Conservation (phyloP, 2,888 invertebrate genomes). For the Zelleria hepariella region DNA sequence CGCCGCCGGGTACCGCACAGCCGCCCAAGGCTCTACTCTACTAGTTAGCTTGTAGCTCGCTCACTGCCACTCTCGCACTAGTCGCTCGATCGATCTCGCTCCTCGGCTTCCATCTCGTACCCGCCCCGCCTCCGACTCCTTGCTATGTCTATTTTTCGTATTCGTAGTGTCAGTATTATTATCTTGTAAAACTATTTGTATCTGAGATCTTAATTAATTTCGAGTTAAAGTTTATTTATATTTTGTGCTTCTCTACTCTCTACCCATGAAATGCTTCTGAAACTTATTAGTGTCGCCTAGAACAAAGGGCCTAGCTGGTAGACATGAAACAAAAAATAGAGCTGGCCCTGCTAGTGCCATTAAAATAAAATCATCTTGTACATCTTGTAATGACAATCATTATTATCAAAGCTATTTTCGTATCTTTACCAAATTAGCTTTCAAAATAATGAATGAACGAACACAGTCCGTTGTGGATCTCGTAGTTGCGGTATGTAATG, state of each 20-base stretch:
- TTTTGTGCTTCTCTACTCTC: background rate
- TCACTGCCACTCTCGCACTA: conserved; percentile 12
- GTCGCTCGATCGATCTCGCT: conserved; percentile 5
- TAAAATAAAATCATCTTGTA: too few species aligned
- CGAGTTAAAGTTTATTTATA: background rate
- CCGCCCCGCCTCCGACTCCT: conserved; percentile 18
- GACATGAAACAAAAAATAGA: too few species aligned
- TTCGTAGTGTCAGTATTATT: conserved; percentile 7
- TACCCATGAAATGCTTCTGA: background rate
- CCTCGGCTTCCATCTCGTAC: conserved; percentile 10
- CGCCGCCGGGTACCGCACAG: conserved; percentile 15
- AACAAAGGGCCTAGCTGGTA: too few species aligned
- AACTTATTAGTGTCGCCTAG: background rate
- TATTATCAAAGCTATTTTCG: too few species aligned
- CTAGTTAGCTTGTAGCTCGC: background rate
- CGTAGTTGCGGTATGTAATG: background rate
- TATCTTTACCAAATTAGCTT: too few species aligned
- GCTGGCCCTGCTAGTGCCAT: too few species aligned
- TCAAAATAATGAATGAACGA: too few species aligned
- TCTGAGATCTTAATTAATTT: background rate
- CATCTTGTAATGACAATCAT: too few species aligned
- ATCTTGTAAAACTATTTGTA: background rate
- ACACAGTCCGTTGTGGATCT: too few species aligned
- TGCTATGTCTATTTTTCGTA: background rate
- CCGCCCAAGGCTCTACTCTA: background rate